These are phyloP conservation scores for Venturia canescens DNA, from an alignment of 1,140 invertebrate genomes.

Conservation along the genomic window DNA sequence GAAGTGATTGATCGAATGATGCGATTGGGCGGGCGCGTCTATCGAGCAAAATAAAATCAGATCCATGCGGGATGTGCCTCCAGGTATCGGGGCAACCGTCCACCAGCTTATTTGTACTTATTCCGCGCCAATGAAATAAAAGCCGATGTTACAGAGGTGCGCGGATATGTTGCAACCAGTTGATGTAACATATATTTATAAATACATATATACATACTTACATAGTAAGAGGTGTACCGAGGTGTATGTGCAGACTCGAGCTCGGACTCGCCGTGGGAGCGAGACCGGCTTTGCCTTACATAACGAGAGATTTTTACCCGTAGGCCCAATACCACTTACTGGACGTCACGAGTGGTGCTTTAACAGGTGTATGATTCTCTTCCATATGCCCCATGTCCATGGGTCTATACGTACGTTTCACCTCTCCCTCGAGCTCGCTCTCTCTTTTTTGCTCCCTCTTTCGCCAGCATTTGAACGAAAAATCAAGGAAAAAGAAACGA, in stretches of 20 bases:
- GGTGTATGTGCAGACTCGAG: not conserved
- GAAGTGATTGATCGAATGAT: too few relatives aligned
- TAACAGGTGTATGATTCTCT: constrained; percentile 29
- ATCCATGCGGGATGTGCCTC: not conserved
- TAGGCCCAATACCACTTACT: constrained; percentile 6
- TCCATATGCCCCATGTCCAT: not conserved
- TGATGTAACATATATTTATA: not conserved
- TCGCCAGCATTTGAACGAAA: not conserved
- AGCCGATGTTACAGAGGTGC: constrained; percentile 24
- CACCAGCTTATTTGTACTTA: constrained; percentile 5
- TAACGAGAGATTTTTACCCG: constrained; percentile 41
- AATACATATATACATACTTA: not conserved
- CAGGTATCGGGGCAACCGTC: not conserved
- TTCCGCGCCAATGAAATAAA: not conserved
- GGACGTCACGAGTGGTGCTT: constrained; percentile 12
- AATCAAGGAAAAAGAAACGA: not conserved
- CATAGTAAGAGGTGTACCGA: not conserved
- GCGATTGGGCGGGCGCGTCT: too few relatives aligned
- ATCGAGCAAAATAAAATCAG: too few relatives aligned
- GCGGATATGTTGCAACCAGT: constrained; percentile 13
- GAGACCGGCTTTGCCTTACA: constrained; percentile 31
- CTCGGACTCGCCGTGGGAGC: constrained; percentile 31
- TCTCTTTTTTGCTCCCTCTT: too few relatives aligned
- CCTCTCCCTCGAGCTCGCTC: too few relatives aligned
- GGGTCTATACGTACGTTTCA: too few relatives aligned